Conservation (phyloP, 2,888 invertebrate genomes). For the Cryptocheilus praepositus region DNA sequence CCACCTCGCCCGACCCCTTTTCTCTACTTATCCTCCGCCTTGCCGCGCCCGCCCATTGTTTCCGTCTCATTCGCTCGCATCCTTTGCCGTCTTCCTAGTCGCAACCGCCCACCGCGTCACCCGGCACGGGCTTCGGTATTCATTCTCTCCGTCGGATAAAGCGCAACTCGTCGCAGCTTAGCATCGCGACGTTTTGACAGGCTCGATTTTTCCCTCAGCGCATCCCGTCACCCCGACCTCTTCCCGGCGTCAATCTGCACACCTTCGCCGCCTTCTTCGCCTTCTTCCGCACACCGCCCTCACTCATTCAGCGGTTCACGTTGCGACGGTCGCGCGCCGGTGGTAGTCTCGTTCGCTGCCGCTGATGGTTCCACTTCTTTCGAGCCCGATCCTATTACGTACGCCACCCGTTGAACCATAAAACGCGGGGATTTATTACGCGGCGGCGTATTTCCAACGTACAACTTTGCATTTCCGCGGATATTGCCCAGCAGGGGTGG, state of each 20-base stretch:
- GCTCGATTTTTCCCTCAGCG: not conserved
- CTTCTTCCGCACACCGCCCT: not conserved
- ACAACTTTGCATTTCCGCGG: conserved; percentile 15
- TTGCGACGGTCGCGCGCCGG: no score
- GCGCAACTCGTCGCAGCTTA: not conserved
- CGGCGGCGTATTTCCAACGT: conserved; percentile 33
- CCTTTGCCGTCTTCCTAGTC: conserved; percentile 13
- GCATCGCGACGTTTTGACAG: not conserved
- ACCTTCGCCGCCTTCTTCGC: not conserved
- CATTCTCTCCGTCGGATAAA: not conserved
- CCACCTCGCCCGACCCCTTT: conserved; percentile 1
- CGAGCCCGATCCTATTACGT: no score
- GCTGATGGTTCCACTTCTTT: no score
- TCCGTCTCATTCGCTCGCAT: conserved; percentile 8
- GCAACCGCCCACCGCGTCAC: not conserved
- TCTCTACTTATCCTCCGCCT: not conserved
- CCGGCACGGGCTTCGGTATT: not conserved
- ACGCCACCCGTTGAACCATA: not conserved
- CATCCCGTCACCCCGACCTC: not conserved
- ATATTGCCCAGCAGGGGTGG: no score
- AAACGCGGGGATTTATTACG: conserved; percentile 16
- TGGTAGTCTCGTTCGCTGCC: no score
- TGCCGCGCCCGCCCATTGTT: not conserved
- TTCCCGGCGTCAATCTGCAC: not conserved
- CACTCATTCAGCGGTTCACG: not conserved